Evolutionary conservation across 2,113 vertebrate genomes (phyloP), one percentile per base, ranked within the genome.

Genomic region (Silurus asotus): DNA sequence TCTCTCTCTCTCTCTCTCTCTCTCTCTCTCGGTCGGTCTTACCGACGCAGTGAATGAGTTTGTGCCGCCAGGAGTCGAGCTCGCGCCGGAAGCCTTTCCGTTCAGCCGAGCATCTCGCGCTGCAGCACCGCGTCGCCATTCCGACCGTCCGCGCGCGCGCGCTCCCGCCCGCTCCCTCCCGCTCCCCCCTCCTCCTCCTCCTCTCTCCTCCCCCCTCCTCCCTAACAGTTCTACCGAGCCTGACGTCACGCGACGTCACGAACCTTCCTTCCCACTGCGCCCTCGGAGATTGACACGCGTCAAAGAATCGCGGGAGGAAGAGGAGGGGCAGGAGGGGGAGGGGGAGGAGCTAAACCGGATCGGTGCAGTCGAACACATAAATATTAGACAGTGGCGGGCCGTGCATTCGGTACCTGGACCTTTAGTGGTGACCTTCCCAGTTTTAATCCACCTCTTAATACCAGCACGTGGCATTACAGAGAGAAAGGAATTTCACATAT

Each of bases 21-120:
- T 37, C 37, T 37, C 37, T 37, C 37, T 37, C 37, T 37, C 37
- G 37, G 37, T 37, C 37, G 37, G 37, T 37, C 97, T 96, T 97
- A 98, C 97, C 97, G 92, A 99, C 96, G 95, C 96, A 98, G 95
- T 97, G 97, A 92, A 98, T 97, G 91, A 99, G 92, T 94, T 96
- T 97, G 93, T 98, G 95, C 92, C 98, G 96, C 98, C 98, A 99
- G 61, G 97, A 97, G 93, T 99, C 98, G 92, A 99, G 97, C 95
- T 98, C 97, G 94, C 97, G 96, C 95, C 97, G 96, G 96, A 97
- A 97, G 91, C 97, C 96, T 93, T 95, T 97, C 91, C 96, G 96
- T 94, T 99, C 97, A 91, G 95, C 96, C 95, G 96, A 97, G 95
- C 97, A 99, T 94, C 95, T 97, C 86, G 96, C 95, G 94, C 96